phyloP scores from a whole-genome alignment of 2,113 vertebrate genomes.

The Stictonetta naevosa region DNA sequence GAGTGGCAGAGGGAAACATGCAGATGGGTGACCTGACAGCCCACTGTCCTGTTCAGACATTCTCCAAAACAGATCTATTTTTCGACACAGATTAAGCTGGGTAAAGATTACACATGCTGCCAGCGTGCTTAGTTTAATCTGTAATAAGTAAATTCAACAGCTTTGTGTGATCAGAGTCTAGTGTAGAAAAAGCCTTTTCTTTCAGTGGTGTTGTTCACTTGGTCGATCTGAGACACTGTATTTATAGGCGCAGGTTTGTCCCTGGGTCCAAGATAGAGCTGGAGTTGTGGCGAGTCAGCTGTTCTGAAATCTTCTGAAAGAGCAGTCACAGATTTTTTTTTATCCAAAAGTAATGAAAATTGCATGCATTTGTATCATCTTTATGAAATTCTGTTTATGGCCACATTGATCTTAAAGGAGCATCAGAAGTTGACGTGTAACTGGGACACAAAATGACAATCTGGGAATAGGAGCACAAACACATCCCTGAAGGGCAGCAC shows the following conservation, averaged over 20 bases:
- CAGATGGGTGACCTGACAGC: background rate
- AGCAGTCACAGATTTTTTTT: fast-evolving
- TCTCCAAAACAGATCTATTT: background rate
- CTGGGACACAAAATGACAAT: background rate
- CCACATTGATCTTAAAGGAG: background rate
- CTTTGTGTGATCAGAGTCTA: background rate
- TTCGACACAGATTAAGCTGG: background rate
- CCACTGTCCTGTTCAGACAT: background rate
- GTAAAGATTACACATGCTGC: background rate
- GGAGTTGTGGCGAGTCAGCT: background rate
- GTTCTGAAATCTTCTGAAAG: background rate
- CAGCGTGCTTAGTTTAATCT: background rate
- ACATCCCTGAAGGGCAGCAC: background rate
- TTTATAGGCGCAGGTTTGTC: background rate
- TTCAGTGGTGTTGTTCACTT: background rate
- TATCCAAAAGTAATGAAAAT: background rate
- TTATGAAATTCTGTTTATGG: background rate
- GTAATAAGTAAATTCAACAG: background rate
- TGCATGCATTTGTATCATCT: background rate
- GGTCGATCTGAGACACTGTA: background rate
- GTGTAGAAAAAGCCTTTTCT: background rate
- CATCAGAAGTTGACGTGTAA: background rate
- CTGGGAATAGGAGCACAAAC: background rate
- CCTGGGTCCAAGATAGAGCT: background rate
- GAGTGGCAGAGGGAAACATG: fast-evolving